Conservation (phyloP, 2,797 vertebrate species). For the Thripadectes ignobilis region DNA sequence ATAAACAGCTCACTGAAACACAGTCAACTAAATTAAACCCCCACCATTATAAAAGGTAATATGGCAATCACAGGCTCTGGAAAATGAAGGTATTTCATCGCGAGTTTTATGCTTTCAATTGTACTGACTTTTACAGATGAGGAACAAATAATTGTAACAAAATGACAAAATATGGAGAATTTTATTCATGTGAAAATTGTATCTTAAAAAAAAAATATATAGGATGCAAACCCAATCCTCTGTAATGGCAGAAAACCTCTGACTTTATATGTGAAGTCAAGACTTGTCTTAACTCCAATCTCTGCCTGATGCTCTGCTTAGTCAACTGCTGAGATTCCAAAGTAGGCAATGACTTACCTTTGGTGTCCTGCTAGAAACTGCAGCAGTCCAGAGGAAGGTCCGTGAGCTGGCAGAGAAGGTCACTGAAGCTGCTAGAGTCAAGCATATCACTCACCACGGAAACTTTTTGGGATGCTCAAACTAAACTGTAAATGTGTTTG, state of each 20-base stretch:
- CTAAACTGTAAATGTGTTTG: not conserved
- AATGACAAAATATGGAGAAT: not conserved
- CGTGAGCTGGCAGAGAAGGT: not conserved
- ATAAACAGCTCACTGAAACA: conserved; percentile 16
- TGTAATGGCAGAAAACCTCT: not conserved
- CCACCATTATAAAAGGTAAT: not conserved
- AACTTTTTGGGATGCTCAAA: not conserved
- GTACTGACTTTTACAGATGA: not conserved
- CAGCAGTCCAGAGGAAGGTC: not conserved
- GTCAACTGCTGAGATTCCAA: not conserved
- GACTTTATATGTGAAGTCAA: not conserved
- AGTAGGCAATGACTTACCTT: not conserved
- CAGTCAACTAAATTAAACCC: not conserved
- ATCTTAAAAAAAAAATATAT: not conserved
- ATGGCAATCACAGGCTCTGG: not conserved
- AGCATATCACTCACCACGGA: not conserved
- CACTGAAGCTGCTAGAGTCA: not conserved
- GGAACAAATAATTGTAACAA: not conserved
- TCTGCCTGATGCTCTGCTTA: not conserved
- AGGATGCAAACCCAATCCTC: not conserved
- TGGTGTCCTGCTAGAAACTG: not conserved
- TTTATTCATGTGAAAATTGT: accelerated
- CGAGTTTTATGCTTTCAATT: not conserved
- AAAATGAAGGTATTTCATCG: not conserved
- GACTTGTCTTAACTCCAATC: not conserved